Conservation (phyloP, 1,140 invertebrate genomes). For the Linepithema humile region DNA sequence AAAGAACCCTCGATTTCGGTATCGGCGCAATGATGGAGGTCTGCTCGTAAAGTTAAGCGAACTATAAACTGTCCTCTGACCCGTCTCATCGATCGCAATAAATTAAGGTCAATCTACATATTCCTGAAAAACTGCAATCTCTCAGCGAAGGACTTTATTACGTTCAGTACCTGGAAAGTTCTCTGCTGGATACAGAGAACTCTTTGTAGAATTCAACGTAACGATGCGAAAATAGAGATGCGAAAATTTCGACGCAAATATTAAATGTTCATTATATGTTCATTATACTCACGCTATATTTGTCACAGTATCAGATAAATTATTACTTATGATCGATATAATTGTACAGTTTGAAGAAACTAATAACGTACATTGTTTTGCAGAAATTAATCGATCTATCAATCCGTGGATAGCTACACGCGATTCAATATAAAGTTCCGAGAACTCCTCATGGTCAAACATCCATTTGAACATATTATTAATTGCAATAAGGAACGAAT, state of each 20-base stretch:
- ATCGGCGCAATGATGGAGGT: background rate
- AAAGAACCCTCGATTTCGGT: slow-evolving; percentile 56
- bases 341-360: too few species aligned
- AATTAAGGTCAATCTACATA: slow-evolving; percentile 65
- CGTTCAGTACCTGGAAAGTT: background rate
- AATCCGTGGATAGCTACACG: background rate
- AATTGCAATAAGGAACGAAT: slow-evolving; percentile 55
- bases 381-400: background rate
- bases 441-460: background rate
- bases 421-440: background rate
- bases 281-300: background rate
- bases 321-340: background rate
- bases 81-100: slow-evolving; percentile 60
- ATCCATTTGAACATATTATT: slow-evolving; percentile 57
- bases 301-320: background rate
- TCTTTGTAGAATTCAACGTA: slow-evolving; percentile 13
- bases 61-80: slow-evolving; percentile 56
- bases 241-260: background rate
- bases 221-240: background rate
- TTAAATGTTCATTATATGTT: background rate
- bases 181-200: background rate
- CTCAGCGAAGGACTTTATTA: slow-evolving; percentile 22
- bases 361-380: too few species aligned
- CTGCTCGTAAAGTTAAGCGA: slow-evolving; percentile 51
- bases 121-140: slow-evolving; percentile 46